Evolutionary conservation across 2,888 invertebrate species (phyloP).

Genomic region (Drosophila leonis): DNA sequence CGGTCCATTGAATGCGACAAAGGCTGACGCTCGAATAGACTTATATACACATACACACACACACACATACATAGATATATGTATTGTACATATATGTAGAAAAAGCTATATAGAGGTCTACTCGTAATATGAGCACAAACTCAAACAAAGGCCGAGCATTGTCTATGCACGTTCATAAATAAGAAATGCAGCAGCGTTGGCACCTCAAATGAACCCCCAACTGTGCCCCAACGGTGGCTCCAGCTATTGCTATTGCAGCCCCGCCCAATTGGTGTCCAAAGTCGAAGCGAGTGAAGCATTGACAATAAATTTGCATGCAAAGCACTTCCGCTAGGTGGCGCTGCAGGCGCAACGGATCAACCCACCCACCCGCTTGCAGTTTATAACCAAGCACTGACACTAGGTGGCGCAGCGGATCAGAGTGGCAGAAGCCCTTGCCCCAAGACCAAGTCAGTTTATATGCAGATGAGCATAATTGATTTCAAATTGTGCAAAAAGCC

Average conservation of each 20-base stretch:
- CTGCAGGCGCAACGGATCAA: constrained; percentile 15
- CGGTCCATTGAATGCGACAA: constrained; percentile 74
- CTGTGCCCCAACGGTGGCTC: background rate
- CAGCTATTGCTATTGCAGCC: background rate
- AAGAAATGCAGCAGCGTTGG: constrained; percentile 72
- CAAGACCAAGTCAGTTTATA: constrained; percentile 74
- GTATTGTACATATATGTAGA: background rate
- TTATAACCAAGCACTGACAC: constrained; percentile 58
- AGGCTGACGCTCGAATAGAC: constrained; percentile 20
- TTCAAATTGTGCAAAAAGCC: constrained; percentile 64
- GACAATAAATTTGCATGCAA: constrained; percentile 80
- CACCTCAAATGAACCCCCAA: constrained; percentile 35
- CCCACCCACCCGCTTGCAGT: background rate
- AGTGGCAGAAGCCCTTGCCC: constrained; percentile 29
- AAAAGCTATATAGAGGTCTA: constrained; percentile 12
- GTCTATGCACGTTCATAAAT: constrained; percentile 80
- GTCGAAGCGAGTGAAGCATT: constrained; percentile 40
- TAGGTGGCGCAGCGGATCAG: constrained; percentile 31
- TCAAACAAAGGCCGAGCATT: constrained; percentile 60
- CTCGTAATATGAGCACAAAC: constrained; percentile 27
- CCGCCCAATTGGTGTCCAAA: constrained; percentile 18
- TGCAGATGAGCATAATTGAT: constrained; percentile 83
- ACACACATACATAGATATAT: background rate
- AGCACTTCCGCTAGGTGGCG: constrained; percentile 66
- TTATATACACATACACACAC: background rate